Evolutionary conservation across 92 coral and sea anemone genomes (phyloP).

Genomic region (Pocillopora grandis): DNA sequence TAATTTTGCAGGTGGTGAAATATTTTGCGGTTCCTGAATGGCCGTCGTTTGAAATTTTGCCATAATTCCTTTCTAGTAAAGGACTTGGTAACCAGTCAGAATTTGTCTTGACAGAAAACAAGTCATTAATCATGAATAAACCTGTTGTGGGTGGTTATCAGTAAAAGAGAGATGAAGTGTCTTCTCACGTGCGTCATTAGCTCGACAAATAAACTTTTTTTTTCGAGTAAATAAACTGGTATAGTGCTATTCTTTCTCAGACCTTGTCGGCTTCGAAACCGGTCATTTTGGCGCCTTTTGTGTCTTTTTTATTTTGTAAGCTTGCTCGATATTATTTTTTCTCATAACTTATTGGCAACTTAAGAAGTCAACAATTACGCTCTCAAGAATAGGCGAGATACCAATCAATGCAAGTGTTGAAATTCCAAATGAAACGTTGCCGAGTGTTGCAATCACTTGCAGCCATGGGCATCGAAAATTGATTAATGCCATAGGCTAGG

Average conservation of each 20-base stretch:
- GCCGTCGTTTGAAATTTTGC: slow-evolving; percentile 22
- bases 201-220: neutral
- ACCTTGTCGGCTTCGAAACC: neutral
- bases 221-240: neutral
- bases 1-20: slow-evolving; percentile 37
- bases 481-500: too few species aligned
- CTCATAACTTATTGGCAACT: too few species aligned
- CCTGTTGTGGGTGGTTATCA: slow-evolving; percentile 16
- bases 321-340: too few species aligned
- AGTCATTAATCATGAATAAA: slow-evolving; percentile 21
- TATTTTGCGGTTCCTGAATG: slow-evolving; percentile 42
- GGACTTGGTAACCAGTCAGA: slow-evolving; percentile 29
- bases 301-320: too few species aligned
- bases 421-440: too few species aligned
- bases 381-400: too few species aligned
- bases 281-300: neutral
- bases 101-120: slow-evolving; percentile 1
- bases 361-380: too few species aligned
- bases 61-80: slow-evolving; percentile 5
- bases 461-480: too few species aligned
- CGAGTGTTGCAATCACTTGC: too few species aligned
- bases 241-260: neutral
- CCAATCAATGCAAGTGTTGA: too few species aligned
- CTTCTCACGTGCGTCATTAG: neutral
- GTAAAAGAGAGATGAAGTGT: slow-evolving; percentile 15